Conservation (phyloP, 1,140 invertebrate species). For the Calephelis nemesis region DNA sequence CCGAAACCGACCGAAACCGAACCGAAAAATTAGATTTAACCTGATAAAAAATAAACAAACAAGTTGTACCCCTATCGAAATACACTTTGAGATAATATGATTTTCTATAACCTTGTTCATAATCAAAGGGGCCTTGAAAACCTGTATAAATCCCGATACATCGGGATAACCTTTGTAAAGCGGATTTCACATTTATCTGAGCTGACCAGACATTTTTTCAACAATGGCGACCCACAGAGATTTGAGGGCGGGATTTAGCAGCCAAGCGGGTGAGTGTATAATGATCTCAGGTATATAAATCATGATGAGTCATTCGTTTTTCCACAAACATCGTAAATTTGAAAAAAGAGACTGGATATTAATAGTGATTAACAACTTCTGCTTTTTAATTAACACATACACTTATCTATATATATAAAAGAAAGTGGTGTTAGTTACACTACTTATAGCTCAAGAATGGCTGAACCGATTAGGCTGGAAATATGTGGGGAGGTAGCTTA, state of each 20-base stretch:
- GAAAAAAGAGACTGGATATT: not conserved
- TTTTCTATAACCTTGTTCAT: not conserved
- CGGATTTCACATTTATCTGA: slow-evolving; percentile 65
- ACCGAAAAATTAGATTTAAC: too few relatives aligned
- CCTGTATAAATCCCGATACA: slow-evolving; percentile 34
- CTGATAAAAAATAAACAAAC: too few relatives aligned
- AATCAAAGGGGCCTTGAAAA: not conserved
- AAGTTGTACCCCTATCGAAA: too few relatives aligned
- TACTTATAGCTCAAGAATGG: too few relatives aligned
- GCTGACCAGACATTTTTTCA: slow-evolving; percentile 63
- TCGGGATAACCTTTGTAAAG: slow-evolving; percentile 63
- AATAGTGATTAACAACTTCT: too few relatives aligned
- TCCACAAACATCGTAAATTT: not conserved
- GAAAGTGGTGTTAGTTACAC: too few relatives aligned
- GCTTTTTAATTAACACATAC: too few relatives aligned
- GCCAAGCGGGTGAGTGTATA: slow-evolving; percentile 37
- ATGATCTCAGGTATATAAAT: slow-evolving; percentile 50
- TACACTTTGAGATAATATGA: not conserved
- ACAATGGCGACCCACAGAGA: slow-evolving; percentile 56
- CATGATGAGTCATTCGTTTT: slow-evolving; percentile 27
- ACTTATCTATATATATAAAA: too few relatives aligned
- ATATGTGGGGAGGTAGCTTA: too few relatives aligned
- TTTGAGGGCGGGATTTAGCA: slow-evolving; percentile 43
- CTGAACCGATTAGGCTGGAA: too few relatives aligned
- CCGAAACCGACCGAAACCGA: too few relatives aligned